Evolutionary conservation across 2,797 vertebrate genomes (phyloP).

Genomic region (Peromyscus eremicus): DNA sequence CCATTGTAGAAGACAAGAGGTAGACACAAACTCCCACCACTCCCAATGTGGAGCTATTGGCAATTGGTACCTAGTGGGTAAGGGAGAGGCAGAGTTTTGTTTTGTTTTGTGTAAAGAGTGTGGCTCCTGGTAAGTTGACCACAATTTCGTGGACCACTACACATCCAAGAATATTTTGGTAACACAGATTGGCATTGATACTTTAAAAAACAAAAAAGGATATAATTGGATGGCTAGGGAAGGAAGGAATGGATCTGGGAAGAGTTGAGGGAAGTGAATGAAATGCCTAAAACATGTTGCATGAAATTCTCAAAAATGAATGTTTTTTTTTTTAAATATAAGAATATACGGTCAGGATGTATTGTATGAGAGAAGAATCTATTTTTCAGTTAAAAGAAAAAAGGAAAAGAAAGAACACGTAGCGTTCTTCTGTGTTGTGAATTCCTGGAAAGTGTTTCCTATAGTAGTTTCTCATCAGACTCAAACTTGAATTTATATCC

Average conservation of each 20-base stretch:
- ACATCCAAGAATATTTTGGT: neutral
- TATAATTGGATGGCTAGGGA: neutral
- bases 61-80: neutral
- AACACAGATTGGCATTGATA: neutral
- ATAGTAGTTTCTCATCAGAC: neutral
- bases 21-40: too few relatives aligned
- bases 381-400: neutral
- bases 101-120: neutral
- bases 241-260: neutral
- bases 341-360: neutral
- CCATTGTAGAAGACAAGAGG: neutral
- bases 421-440: neutral
- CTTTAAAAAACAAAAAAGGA: neutral
- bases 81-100: neutral
- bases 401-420: neutral
- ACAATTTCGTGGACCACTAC: neutral
- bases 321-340: neutral
- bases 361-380: neutral
- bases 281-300: neutral
- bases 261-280: neutral
- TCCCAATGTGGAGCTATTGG: neutral
- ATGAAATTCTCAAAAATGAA: neutral
- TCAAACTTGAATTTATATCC: neutral
- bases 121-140: neutral
- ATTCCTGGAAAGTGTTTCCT: neutral